Conservation (phyloP, 2,113 vertebrate genomes). For the Scophthalmus maximus region DNA sequence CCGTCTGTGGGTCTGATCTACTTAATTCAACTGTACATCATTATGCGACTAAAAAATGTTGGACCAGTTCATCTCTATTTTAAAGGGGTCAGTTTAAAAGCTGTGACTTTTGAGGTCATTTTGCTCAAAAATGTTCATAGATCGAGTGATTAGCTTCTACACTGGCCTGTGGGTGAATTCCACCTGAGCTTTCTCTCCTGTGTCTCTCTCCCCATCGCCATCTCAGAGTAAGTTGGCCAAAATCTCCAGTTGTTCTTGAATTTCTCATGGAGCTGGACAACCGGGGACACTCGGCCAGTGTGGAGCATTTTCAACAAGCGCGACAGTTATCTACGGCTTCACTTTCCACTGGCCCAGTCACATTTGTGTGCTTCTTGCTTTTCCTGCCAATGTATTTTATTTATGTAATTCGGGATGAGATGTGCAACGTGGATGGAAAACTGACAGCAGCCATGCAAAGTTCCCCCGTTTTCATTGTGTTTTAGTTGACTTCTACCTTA, state of each 20-base stretch:
- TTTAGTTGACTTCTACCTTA: not conserved
- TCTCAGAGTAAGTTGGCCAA: conserved; percentile 35
- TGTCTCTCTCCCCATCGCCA: conserved; percentile 24
- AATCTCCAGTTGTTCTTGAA: conserved; percentile 46
- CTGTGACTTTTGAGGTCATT: conserved; percentile 32
- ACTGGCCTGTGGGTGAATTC: conserved; percentile 39
- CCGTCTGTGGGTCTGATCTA: too few relatives aligned
- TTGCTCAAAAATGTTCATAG: conserved; percentile 22
- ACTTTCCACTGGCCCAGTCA: conserved; percentile 1
- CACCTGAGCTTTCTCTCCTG: conserved; percentile 27
- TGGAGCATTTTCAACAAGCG: conserved; percentile 32
- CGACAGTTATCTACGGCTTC: not conserved
- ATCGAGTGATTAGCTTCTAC: conserved; percentile 54
- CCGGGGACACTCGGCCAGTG: not conserved
- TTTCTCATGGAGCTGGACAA: conserved; percentile 45
- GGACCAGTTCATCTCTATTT: not conserved
- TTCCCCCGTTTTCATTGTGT: not conserved
- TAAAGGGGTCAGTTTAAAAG: conserved; percentile 29
- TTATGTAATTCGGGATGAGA: not conserved
- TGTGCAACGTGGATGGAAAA: conserved; percentile 2
- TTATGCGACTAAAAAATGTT: not conserved
- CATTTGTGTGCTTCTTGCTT: conserved; percentile 14
- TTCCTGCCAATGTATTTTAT: not conserved
- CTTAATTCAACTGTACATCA: too few relatives aligned
- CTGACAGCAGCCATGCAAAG: conserved; percentile 1